Base-by-base conservation (phyloP, 2,113 vertebrate species). In the Mirounga angustirostris region DNA sequence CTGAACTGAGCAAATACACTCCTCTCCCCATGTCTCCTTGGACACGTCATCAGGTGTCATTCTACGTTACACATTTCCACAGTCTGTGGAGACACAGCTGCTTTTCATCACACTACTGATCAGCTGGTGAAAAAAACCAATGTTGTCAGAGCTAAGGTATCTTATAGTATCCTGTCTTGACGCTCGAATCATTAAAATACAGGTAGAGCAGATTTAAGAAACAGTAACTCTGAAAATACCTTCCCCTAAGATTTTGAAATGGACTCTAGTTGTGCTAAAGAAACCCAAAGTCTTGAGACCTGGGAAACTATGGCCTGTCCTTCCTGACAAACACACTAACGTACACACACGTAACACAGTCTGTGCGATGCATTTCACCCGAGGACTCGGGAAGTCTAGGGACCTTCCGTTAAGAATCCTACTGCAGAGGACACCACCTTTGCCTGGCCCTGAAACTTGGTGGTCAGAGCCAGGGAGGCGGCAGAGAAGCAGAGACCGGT, bases 51-150 rank as follows among this genome's bases (percentile, higher is more conserved):
- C 28, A n/a, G 18, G 9, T 0, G 46, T 52, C 61, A 28, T 8
- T 28, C 4, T 6, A 2, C 46, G 26, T 0, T 1, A 26, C 30
- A 7, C 15, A 2, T 5, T 21, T 1, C 11, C 1, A 22, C 1
- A 12, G 78, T 21, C 19, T 7, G 21, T 7, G 10, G 13, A 19
- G 78, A 52, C 18, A 28, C 30, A 8, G 21, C 8, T 8, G 12
- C 40, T 61, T 36, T 28, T 56, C 16, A 2, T n/a, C 13, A 43
- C 21, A 7, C 50, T 0, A n/a, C 63, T 14, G 7, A 30, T 26
- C 28, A 19, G 14, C 13, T 1, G 16, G 18, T 13, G 59, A 69
- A 36, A 52, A 59, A 59, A 28, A 36, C 9, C 1, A 7, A 43
- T 0, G 63, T 12, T 26, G 7, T 43, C 11, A 28, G 80, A n/a